Percentiles rank a stretch among this genome's conserved stretches.
Conservation (phyloP, 1,140 invertebrate species). For the Cryptotermes secundus region DNA sequence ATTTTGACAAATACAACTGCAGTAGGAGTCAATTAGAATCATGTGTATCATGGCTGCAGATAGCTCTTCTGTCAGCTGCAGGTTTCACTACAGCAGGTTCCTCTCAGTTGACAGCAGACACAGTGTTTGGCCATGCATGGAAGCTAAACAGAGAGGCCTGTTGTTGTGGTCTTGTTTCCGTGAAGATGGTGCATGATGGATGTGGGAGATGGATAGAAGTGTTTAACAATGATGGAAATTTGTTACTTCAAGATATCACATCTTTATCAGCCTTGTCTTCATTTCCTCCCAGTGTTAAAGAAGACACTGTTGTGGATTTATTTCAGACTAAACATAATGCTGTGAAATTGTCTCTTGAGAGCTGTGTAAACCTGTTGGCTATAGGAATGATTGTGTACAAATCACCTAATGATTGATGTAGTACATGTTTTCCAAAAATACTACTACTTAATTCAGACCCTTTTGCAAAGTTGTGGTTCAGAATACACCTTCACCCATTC, state of each 20-base stretch:
- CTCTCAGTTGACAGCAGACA: not conserved
- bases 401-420: not conserved
- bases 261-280: not conserved
- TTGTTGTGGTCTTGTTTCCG: conserved; percentile 21
- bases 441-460: no score
- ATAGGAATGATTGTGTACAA: conserved; percentile 23
- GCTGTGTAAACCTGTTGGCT: conserved; percentile 3
- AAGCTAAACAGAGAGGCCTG: not conserved
- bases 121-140: conserved; percentile 21
- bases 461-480: no score
- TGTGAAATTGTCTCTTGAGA: conserved; percentile 7
- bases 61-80: not conserved
- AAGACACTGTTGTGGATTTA: conserved; percentile 6
- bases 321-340: not conserved
- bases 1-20: not conserved
- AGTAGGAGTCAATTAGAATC: not conserved
- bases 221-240: not conserved
- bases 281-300: not conserved
- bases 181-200: not conserved
- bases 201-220: not conserved
- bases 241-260: not conserved
- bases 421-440: no score
- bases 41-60: not conserved
- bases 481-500: no score
- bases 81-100: not conserved